Evolutionary conservation across 2,888 invertebrate species (phyloP), one percentile per base, ranked within the genome.

Genomic region (Tenthredo livida): DNA sequence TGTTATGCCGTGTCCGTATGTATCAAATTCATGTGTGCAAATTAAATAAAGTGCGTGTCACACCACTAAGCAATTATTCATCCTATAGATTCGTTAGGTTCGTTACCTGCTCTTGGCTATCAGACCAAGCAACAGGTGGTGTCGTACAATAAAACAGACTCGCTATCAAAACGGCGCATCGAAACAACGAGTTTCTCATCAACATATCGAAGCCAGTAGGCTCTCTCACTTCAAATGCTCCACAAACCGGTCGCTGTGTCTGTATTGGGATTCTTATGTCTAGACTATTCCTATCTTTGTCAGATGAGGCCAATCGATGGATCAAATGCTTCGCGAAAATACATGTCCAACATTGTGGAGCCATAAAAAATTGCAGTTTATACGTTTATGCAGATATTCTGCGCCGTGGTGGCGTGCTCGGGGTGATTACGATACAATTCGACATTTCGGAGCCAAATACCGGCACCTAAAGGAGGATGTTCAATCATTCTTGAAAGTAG

Each of bases 371-470:
- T 67, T 15, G 3, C n/a, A 67, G 17, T 2, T 37, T 70, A 9
- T 37, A 15, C 17, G 9, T 17, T 17, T 70, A 6, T 15, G 37
- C 37, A 70, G 70, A 6, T 70, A 33, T 9, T 37, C 33, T 37
- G 70, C 70, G 70, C 70, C 70, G 37, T 17, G 70, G 9, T 70
- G 7, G 37, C 70, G 25, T 37, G n/a, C 70, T n/a, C 37, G 12
- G 43, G 70, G 37, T 29, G 25, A 37, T 70, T 9, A 29, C 37
- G 70, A 70, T 70, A 70, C 70, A 70, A 70, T 37, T 70, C 9
- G 6, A 70, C 70, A n/a, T 17, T 37, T 70, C 37, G 12, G 2
- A 12, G n/a, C 17, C 1, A 7, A 33, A 17, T 15, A 70, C 33
- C 37, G 7, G 70, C 0, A 15, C 9, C 37, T 70, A 17, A n/a